These are phyloP conservation scores for Heterochromis multidens DNA, from an alignment of 2,113 vertebrate species.

Conservation along the genomic window DNA sequence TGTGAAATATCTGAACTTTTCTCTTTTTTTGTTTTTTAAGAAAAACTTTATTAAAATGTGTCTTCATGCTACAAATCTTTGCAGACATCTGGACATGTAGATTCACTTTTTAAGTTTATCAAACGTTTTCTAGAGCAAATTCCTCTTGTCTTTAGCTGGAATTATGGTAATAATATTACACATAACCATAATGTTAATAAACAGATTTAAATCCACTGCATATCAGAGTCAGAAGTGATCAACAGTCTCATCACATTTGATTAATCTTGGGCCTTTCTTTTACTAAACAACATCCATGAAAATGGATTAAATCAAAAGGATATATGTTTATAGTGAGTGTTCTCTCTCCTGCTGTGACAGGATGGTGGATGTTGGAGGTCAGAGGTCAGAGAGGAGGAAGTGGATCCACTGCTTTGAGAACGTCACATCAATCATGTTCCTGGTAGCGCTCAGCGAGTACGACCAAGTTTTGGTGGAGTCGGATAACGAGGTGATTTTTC, in stretches of 20 bases:
- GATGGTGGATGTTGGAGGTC: constrained; percentile 97
- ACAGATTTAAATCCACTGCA: not conserved
- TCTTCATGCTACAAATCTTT: too few relatives aligned
- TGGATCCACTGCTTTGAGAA: constrained; percentile 99
- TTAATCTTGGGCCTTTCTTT: not conserved
- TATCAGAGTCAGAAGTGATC: not conserved
- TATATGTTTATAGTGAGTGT: not conserved
- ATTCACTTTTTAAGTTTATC: not conserved
- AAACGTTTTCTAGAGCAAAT: not conserved
- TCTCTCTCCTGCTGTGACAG: constrained; percentile 67
- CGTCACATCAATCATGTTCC: constrained; percentile 97
- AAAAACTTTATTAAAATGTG: too few relatives aligned
- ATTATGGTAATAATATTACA: too few relatives aligned
- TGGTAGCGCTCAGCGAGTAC: constrained; percentile 96
- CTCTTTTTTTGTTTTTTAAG: too few relatives aligned
- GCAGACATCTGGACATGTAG: not conserved
- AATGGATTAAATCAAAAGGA: not conserved
- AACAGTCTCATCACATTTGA: not conserved
- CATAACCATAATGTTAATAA: not conserved
- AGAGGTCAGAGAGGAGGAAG: constrained; percentile 96
- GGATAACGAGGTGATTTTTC: constrained; percentile 88
- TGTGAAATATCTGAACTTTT: too few relatives aligned
- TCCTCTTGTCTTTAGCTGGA: not conserved
- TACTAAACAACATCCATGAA: not conserved
- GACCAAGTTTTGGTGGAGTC: constrained; percentile 97